Evolutionary conservation across 2,888 invertebrate genomes (phyloP), one percentile per base, ranked within the genome.

Genomic region (Altica lythri): DNA sequence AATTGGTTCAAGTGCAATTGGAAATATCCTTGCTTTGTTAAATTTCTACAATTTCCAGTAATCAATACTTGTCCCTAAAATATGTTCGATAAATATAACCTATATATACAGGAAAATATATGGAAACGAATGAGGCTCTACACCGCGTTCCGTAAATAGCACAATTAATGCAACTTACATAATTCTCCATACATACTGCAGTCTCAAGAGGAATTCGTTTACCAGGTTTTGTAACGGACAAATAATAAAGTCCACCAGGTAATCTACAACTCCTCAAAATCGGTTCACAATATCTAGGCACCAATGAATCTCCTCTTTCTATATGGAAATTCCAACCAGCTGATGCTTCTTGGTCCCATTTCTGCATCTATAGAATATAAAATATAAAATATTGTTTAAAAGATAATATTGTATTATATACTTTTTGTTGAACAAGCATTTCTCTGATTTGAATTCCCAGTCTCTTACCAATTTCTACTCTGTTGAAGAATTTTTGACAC

Each of bases 401-500:
- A 13, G 9, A 13, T 14, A 27, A 27, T 5, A n/a, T 27, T n/a
- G 6, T 27, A 6, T 27, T 38, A 32, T 53, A 47, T 37, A 59
- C 61, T 48, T 46, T 46, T 29, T 38, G 27, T 1, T 68, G 66
- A 10, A 68, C 35, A 4, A 70, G 42, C 61, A 65, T 62, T 13
- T 57, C 51, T 12, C 58, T 56, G 9, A 65, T 65, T 55, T 68
- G 59, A 40, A 44, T 4, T 4, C 66, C 68, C 64, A 87, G 83
- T 73, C 80, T 79, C 48, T 80, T 77, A 2, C 88, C 88, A 35
- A 88, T 80, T 68, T 88, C 87, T 43, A 81, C 77, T 0, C 83
- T 78, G 67, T 80, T 81, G 66, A 79, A 86, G 66, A 82, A 76
- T n/a, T 75, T 70, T 58, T 87, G 86, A 9, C 77, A 69, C 55